phyloP scores from a whole-genome alignment of 1,140 invertebrate genomes.

The Lanistes nyassanus region DNA sequence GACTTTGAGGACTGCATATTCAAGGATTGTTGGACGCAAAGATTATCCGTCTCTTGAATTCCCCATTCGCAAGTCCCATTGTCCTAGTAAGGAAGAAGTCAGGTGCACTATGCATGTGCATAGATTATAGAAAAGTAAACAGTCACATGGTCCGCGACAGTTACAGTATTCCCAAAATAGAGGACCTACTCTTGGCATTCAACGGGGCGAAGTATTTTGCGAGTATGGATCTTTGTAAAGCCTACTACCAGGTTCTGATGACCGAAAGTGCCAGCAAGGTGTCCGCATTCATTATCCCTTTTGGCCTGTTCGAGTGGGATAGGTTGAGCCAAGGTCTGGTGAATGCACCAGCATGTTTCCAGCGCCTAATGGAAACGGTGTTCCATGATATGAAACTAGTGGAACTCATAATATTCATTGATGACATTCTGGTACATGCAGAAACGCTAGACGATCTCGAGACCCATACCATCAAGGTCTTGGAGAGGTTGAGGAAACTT shows the following conservation, averaged over 20 bases:
- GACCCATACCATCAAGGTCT: too few species aligned
- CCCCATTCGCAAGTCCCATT: not conserved
- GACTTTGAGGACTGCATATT: constrained; percentile 19
- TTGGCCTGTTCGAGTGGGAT: too few species aligned
- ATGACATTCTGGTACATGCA: too few species aligned
- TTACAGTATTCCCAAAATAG: constrained; percentile 5
- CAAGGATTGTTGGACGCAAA: constrained; percentile 12
- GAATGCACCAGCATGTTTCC: too few species aligned
- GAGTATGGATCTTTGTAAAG: not conserved
- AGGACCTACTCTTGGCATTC: not conserved
- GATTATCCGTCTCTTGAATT: constrained; percentile 2
- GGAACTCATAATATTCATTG: constrained; percentile 19
- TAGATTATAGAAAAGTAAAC: constrained; percentile 11
- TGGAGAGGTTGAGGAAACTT: too few species aligned
- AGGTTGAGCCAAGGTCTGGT: too few species aligned
- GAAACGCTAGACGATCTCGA: too few species aligned
- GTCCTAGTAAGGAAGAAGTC: constrained; percentile 2
- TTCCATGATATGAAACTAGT: not conserved
- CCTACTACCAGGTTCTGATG: constrained; percentile 11
- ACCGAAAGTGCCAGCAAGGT: not conserved
- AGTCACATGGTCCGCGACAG: not conserved
- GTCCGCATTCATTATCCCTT: too few species aligned
- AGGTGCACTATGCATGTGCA: not conserved
- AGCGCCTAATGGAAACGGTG: too few species aligned
- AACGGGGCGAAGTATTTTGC: not conserved